Conservation (phyloP, 2,888 invertebrate genomes). For the Drosophila vallismaia region DNA sequence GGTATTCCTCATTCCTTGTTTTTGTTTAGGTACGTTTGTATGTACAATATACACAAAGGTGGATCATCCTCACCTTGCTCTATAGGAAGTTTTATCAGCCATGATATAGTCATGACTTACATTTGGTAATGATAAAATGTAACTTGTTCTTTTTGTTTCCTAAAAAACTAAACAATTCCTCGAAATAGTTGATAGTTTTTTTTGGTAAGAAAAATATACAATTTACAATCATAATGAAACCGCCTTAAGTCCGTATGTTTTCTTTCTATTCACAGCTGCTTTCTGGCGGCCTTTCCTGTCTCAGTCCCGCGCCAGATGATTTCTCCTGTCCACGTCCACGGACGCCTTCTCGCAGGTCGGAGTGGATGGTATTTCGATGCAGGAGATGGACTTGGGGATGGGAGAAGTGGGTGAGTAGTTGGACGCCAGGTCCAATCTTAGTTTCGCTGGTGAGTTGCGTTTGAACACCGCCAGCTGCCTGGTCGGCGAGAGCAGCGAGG, state of each 20-base stretch:
- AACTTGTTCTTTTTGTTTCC: neutral
- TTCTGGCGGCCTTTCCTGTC: constrained; percentile 38
- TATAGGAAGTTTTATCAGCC: constrained; percentile 5
- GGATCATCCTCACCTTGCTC: constrained; percentile 25
- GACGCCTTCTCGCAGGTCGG: constrained; percentile 56
- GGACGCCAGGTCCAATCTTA: constrained; percentile 78
- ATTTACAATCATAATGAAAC: constrained; percentile 29
- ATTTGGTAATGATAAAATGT: constrained; percentile 5
- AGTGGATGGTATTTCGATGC: constrained; percentile 77
- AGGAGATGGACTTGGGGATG: constrained; percentile 80
- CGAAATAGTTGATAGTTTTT: neutral
- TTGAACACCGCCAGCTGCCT: constrained; percentile 72
- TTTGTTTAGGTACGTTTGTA: constrained; percentile 39
- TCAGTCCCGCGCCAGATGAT: constrained; percentile 61
- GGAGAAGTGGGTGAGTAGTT: constrained; percentile 63
- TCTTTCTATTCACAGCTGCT: constrained; percentile 66
- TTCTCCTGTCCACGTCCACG: constrained; percentile 25
- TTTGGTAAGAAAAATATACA: neutral
- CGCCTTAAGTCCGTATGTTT: constrained; percentile 38
- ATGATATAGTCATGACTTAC: neutral
- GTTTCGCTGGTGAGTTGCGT: constrained; percentile 80
- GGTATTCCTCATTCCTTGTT: constrained; percentile 25
- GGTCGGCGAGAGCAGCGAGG: constrained; percentile 58
- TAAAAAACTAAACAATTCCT: neutral
- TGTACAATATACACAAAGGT: constrained; percentile 29